Percentiles rank a stretch among this genome's conserved stretches.
Conservation (phyloP, 2,888 invertebrate species). For the Ryuthela nishihirai region DNA sequence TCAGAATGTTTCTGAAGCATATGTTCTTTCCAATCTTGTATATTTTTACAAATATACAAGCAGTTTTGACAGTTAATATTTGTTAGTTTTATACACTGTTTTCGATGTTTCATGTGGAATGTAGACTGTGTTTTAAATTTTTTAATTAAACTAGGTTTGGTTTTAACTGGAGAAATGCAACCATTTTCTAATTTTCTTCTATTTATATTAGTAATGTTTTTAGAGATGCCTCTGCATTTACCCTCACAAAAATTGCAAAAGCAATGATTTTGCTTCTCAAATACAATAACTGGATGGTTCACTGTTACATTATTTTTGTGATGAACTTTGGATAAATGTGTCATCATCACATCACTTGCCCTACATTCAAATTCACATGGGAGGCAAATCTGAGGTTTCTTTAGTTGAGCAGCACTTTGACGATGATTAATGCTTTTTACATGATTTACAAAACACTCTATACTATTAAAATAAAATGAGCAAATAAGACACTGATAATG, state of each 20-base stretch:
- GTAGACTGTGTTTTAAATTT: too few relatives aligned
- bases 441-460: conserved; percentile 61
- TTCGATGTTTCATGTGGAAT: too few relatives aligned
- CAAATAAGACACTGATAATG: conserved; percentile 83
- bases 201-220: too few relatives aligned
- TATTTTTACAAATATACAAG: too few relatives aligned
- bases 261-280: conserved; percentile 11
- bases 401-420: conserved; percentile 43
- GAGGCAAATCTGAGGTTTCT: conserved; percentile 47
- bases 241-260: conserved; percentile 24
- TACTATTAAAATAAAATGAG: conserved; percentile 71
- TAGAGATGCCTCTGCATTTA: background rate
- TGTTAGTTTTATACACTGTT: too few relatives aligned
- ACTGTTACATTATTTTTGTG: conserved; percentile 39
- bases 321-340: conserved; percentile 44
- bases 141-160: too few relatives aligned
- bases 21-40: background rate
- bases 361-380: conserved; percentile 45
- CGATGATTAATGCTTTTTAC: conserved; percentile 43
- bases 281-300: conserved; percentile 23
- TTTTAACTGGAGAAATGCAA: too few relatives aligned
- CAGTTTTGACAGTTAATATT: too few relatives aligned
- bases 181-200: too few relatives aligned
- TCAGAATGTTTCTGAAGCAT: conserved; percentile 40
- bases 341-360: conserved; percentile 43